Conservation (phyloP, 1,140 invertebrate species). For the Lepidurus apus region DNA sequence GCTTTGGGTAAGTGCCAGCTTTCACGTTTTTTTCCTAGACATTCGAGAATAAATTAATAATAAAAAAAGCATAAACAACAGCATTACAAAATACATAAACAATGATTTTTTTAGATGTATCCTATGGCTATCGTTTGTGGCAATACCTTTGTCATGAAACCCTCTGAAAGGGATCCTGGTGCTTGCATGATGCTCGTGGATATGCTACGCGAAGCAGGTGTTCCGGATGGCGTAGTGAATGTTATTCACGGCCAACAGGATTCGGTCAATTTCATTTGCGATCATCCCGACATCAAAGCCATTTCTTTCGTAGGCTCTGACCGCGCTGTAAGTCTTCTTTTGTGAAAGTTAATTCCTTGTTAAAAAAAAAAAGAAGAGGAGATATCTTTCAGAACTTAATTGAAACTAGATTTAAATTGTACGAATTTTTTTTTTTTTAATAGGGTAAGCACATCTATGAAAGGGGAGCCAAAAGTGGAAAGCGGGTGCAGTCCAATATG, state of each 20-base stretch:
- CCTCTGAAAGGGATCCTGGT: slow-evolving; percentile 95
- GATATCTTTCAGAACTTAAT: neutral
- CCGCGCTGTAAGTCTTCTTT: slow-evolving; percentile 61
- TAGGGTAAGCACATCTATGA: slow-evolving; percentile 94
- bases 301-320: slow-evolving; percentile 99
- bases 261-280: slow-evolving; percentile 94
- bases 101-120: slow-evolving; percentile 62
- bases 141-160: slow-evolving; percentile 67
- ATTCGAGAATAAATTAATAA: slow-evolving; percentile 36
- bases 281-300: slow-evolving; percentile 90
- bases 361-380: too few relatives aligned
- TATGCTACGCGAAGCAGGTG: slow-evolving; percentile 79
- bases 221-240: slow-evolving; percentile 89
- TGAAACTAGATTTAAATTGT: slow-evolving; percentile 28
- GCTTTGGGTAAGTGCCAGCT: slow-evolving; percentile 63
- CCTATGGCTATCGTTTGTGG: slow-evolving; percentile 88
- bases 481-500: slow-evolving; percentile 97
- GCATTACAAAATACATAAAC: neutral
- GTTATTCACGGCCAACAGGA: slow-evolving; percentile 93
- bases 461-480: slow-evolving; percentile 79
- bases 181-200: slow-evolving; percentile 92
- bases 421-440: slow-evolving; percentile 36
- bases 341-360: neutral
- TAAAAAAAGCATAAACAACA: neutral
- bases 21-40: slow-evolving; percentile 29